Conservation (phyloP, 2,888 invertebrate genomes). For the Tryphoninae sp. region DNA sequence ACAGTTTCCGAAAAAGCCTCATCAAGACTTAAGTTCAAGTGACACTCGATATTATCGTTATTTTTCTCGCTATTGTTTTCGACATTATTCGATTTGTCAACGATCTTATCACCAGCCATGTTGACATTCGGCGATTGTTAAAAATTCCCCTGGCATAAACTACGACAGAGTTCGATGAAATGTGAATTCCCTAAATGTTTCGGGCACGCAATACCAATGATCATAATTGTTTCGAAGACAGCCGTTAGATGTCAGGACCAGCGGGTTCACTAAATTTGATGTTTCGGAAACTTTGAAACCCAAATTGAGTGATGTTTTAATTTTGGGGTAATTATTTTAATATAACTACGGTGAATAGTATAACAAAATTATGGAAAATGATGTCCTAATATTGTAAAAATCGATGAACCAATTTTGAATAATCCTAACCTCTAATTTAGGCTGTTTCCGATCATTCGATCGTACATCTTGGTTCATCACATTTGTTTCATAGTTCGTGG, state of each 20-base stretch:
- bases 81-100: slow-evolving; percentile 71
- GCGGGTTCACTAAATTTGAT: neutral
- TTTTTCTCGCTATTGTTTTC: slow-evolving; percentile 70
- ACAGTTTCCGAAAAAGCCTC: slow-evolving; percentile 70
- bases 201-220: neutral
- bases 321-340: neutral
- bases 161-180: neutral
- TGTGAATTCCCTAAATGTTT: neutral
- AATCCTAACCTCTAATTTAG: neutral
- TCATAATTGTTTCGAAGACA: neutral
- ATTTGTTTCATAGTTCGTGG: neutral
- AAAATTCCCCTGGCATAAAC: neutral
- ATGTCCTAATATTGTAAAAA: neutral
- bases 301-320: neutral
- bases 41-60: slow-evolving; percentile 71
- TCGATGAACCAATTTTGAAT: neutral
- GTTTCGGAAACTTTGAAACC: neutral
- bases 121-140: slow-evolving; percentile 36
- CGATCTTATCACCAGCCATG: slow-evolving; percentile 77
- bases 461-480: neutral
- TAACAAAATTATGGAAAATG: neutral
- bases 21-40: slow-evolving; percentile 71
- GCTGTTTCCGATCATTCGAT: neutral
- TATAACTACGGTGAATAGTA: neutral
- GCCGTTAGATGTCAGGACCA: neutral